A percentile compares a stretch with the other conserved stretches of the same genome.
phyloP scores from a whole-genome alignment of 1,140 invertebrate species.

The Pinna nobilis region DNA sequence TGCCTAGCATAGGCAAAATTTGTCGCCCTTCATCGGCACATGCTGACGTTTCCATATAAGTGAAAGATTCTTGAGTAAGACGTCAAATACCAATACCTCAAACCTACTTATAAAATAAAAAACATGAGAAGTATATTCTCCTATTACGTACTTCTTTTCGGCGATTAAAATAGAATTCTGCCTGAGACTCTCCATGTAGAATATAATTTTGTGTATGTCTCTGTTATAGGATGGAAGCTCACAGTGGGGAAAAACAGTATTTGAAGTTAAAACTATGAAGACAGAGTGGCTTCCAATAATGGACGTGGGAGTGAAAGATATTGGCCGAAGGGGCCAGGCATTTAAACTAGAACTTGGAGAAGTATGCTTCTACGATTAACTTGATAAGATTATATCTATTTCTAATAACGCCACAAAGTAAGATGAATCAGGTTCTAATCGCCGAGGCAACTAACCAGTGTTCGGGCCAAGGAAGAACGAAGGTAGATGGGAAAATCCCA shows the following conservation, averaged over 20 bases:
- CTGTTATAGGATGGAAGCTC: neutral
- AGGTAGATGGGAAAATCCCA: neutral
- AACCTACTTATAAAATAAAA: too few species aligned
- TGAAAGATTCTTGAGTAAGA: too few species aligned
- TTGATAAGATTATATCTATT: neutral
- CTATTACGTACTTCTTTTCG: too few species aligned
- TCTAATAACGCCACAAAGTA: too few species aligned
- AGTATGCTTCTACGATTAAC: conserved; percentile 8
- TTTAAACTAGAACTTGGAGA: conserved; percentile 8
- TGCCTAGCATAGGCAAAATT: too few species aligned
- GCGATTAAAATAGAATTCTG: too few species aligned
- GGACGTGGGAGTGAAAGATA: conserved; percentile 5
- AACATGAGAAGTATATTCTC: too few species aligned
- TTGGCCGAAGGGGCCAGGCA: neutral
- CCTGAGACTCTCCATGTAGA: too few species aligned
- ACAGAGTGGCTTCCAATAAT: neutral
- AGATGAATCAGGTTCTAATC: neutral
- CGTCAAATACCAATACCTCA: too few species aligned
- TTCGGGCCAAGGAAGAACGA: neutral
- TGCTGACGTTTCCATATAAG: too few species aligned
- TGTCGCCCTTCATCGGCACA: too few species aligned
- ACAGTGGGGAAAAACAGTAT: conserved; percentile 12
- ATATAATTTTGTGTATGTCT: neutral
- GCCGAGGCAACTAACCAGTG: neutral
- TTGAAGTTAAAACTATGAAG: conserved; percentile 25